phyloP scores from a whole-genome alignment of 2,113 vertebrate genomes.

The Montifringilla adamsi region DNA sequence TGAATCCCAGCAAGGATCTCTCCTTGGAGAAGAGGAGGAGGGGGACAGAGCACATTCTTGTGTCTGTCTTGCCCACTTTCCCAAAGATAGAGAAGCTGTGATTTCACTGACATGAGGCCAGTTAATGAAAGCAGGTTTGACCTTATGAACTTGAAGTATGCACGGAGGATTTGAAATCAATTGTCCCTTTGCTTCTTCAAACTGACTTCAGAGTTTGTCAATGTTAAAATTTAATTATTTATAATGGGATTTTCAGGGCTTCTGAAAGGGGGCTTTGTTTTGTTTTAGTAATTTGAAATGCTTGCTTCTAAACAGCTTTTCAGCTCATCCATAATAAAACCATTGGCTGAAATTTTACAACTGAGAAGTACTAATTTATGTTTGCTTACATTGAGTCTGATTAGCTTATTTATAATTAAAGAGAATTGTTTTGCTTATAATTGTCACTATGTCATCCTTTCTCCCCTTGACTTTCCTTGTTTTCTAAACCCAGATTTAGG shows the following conservation, averaged over 20 bases:
- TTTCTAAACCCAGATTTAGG: conserved; percentile 86
- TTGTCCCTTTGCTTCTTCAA: conserved; percentile 5
- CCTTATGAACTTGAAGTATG: not conserved
- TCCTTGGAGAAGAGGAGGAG: not conserved
- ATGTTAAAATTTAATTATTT: conserved; percentile 18
- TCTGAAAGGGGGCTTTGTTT: not conserved
- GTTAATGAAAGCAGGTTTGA: conserved; percentile 1
- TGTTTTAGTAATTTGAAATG: not conserved
- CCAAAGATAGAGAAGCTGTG: not conserved
- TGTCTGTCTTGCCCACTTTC: not conserved
- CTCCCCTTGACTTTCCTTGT: not conserved
- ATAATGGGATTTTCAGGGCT: conserved; percentile 14
- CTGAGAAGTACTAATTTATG: not conserved
- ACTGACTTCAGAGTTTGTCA: not conserved
- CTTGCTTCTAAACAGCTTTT: not conserved
- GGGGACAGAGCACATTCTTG: not conserved
- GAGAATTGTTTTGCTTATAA: not conserved
- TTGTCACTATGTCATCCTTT: not conserved
- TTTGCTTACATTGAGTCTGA: not conserved
- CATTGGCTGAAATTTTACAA: not conserved
- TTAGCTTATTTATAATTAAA: conserved; percentile 6
- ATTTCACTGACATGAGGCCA: not conserved
- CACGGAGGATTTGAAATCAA: not conserved
- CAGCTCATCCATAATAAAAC: not conserved
- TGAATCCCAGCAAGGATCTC: not conserved